A percentile compares a stretch with the other conserved stretches of the same genome.
Evolutionary conservation across 1,140 invertebrate genomes (phyloP).

Genomic region (Drosophila navojoa): DNA sequence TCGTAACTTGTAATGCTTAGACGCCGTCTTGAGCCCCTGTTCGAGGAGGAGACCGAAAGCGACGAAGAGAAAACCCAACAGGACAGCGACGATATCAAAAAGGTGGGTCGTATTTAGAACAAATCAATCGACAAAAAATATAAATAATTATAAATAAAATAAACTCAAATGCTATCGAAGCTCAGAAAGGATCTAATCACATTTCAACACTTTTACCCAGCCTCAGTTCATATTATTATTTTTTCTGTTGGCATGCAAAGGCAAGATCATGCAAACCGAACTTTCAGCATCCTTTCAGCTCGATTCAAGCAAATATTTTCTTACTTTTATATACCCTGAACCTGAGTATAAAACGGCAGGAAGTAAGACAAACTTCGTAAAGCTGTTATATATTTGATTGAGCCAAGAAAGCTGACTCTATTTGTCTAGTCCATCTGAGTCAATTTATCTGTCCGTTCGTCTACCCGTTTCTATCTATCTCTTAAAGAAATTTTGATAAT

Average conservation of each 20-base stretch:
- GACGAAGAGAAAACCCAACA: conserved; percentile 83
- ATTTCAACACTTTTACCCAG: conserved; percentile 5
- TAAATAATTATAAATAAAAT: conserved; percentile 9
- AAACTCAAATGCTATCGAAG: background rate
- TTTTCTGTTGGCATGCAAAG: no score
- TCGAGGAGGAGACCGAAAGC: conserved; percentile 87
- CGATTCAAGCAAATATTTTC: background rate
- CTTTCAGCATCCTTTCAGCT: no score
- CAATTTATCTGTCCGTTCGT: no score
- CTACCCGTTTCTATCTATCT: no score
- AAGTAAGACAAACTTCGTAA: no score
- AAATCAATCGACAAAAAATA: conserved; percentile 33
- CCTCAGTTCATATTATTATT: background rate
- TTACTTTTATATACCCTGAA: conserved; percentile 14
- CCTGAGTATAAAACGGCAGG: no score
- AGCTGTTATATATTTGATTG: no score
- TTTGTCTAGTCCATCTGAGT: no score
- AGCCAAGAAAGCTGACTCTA: no score
- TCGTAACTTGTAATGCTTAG: conserved; percentile 73
- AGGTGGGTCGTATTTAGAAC: conserved; percentile 83
- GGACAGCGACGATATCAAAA: conserved; percentile 83
- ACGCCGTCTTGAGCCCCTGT: conserved; percentile 87
- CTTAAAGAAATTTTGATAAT: no score
- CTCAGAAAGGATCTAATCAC: conserved; percentile 11
- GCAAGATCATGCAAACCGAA: no score